Evolutionary conservation across 2,888 invertebrate species (phyloP), one percentile per base, ranked within the genome.

Genomic region (Chrysotoxum bicinctum): DNA sequence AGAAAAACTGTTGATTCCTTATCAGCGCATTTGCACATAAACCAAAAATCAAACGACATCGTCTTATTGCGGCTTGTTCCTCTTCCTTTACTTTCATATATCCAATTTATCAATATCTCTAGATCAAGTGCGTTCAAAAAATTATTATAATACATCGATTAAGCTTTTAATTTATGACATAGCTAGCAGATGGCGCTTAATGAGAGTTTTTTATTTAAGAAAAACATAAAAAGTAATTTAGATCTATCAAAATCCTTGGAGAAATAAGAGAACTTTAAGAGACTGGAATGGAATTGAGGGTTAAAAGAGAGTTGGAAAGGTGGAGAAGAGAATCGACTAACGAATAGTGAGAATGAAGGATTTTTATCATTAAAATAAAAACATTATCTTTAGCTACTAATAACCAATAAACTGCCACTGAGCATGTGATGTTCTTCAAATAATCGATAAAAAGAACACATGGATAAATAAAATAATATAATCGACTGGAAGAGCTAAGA

Each of bases 381-480:
- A 60, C 14, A 23, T 58, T 76, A 73, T 62, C 82, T 83, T 72
- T 72, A 81, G 73, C 85, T 73, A 85, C 62, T 81, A 81, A 81
- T 77, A 85, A 81, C 84, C 84, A 80, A 72, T 76, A 68, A 85
- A 85, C 85, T 85, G 85, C 85, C 85, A 85, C 62, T 56, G 81
- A 81, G 72, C 80, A 70, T 77, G 81, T 72, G 79, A 40, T 77
- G 85, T 85, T 85, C 85, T 85, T 80, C 56, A 19, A 72, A 73
- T 6, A 73, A 74, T 43, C 62, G 43, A 66, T 60, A 66, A 43
- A 6, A 60, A 75, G 56, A 56, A 69, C 66, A 66, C 23, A 50
- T 45, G 21, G 43, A 58, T 56, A 58, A 56, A 16, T 26, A 79
- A 14, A 64, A 64, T 16, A 19, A 64, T 32, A 21, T 32, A 68